A percentile compares a stretch with the other conserved stretches of the same genome.
Conservation (phyloP, 2,797 vertebrate species). For the Adrianichthys oophorus region DNA sequence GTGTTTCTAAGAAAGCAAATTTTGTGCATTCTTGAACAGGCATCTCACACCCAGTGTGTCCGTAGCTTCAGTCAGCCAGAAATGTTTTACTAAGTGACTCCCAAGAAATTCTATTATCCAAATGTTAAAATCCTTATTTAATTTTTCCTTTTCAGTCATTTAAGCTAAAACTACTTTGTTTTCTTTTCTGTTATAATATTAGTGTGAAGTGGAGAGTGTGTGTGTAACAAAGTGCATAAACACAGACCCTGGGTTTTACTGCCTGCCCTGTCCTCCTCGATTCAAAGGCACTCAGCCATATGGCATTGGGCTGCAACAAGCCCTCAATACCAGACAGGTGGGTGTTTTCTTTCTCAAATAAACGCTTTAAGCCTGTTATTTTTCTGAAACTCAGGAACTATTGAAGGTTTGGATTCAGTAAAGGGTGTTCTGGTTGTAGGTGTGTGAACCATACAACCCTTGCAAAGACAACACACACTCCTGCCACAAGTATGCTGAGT, state of each 20-base stretch:
- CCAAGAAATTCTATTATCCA: no score
- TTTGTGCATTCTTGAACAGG: background rate
- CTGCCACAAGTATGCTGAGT: constrained; percentile 88
- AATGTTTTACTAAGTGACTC: no score
- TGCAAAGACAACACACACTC: constrained; percentile 92
- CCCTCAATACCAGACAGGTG: constrained; percentile 86
- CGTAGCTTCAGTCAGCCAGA: no score
- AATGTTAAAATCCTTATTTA: no score
- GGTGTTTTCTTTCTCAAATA: constrained; percentile 27
- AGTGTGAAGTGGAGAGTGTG: constrained; percentile 90
- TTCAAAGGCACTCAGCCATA: constrained; percentile 91
- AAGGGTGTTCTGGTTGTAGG: constrained; percentile 64
- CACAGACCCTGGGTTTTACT: constrained; percentile 94
- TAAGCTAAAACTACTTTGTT: no score
- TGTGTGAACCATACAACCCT: constrained; percentile 93
- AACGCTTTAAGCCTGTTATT: background rate
- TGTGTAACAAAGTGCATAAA: constrained; percentile 91
- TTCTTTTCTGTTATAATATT: constrained; percentile 5
- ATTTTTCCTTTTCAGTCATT: background rate
- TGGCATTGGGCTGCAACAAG: constrained; percentile 85
- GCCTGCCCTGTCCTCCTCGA: constrained; percentile 90
- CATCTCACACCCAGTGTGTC: no score
- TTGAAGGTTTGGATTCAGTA: constrained; percentile 7
- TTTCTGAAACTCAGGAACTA: background rate
- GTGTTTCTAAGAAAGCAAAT: no score